Evolutionary conservation across 2,888 invertebrate genomes (phyloP), one percentile per base, ranked within the genome.

Genomic region (Conchocele bisecta): DNA sequence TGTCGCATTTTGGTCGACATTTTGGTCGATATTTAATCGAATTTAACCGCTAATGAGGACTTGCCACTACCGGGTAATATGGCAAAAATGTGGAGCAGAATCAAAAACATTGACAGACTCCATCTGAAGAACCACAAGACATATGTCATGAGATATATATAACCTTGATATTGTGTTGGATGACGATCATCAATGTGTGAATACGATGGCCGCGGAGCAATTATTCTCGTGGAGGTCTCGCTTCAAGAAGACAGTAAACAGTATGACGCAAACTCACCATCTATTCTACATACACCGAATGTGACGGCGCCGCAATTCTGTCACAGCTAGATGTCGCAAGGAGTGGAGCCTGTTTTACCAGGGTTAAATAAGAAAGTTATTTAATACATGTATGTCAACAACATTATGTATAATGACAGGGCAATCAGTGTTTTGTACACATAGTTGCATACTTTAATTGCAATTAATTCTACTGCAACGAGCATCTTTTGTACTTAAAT

Each of bases 181-280:
- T 15, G 6, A 7, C 17, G n/a, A n/a, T n/a, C n/a, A n/a, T n/a
- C n/a, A n/a, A n/a, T 20, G 9, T 15, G 7, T 17, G 4, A 54
- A 54, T 26, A 54, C 54, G 7, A 35, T 54, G 54, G 54, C 54
- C 17, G 22, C 54, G 13, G 54, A 54, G 35, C 54, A 54, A 20
- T 6, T 37, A 11, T 54, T 54, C 37, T 26, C 54, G 6, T 54
- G 54, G 54, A 37, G 33, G 37, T 26, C 28, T 2, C 35, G 54
- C 3, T 54, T n/a, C 24, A 54, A 54, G n/a, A 54, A 54, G 20
- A 20, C 37, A 26, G 54, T 37, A 5, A 54, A 54, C 22, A n/a
- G n/a, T n/a, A 54, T 54, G 54, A 35, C 54, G 6, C 54, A 54
- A 20, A 33, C 54, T 7, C 54, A 54, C 17, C 54, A 54, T 54